Conservation (phyloP, 2,113 vertebrate species). For the Oxyura jamaicensis region DNA sequence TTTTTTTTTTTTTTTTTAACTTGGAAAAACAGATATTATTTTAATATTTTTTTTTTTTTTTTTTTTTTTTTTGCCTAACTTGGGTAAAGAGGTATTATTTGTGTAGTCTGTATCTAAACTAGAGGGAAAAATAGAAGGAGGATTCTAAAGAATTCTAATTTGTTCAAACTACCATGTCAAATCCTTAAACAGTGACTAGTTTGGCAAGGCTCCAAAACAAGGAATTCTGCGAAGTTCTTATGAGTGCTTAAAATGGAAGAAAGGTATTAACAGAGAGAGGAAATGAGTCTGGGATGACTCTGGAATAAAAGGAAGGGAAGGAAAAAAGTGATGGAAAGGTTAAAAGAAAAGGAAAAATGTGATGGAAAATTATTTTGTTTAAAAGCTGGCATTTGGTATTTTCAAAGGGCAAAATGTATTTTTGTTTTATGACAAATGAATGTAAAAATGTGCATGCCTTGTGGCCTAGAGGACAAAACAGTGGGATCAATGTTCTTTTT, state of each 20-base stretch:
- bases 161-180: constrained; percentile 30
- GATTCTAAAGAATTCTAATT: constrained; percentile 37
- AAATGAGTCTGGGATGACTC: constrained; percentile 37
- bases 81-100: constrained; percentile 14
- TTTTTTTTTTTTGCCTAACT: background rate
- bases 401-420: constrained; percentile 74
- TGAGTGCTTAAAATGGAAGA: background rate
- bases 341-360: constrained; percentile 54
- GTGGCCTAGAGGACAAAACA: constrained; percentile 80
- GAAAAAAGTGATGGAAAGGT: constrained; percentile 38
- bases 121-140: background rate
- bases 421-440: constrained; percentile 77
- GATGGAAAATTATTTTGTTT: constrained; percentile 67
- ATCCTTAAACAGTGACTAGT: constrained; percentile 43
- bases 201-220: constrained; percentile 44
- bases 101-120: background rate
- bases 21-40: too few relatives aligned
- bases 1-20: too few relatives aligned
- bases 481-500: constrained; percentile 81
- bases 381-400: constrained; percentile 71
- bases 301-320: background rate
- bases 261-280: constrained; percentile 1
- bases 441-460: constrained; percentile 73
- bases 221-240: constrained; percentile 42
- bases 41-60: background rate